A percentile compares a stretch with the other conserved stretches of the same genome.
Conservation (phyloP, 2,888 invertebrate genomes). For the Dryomyza anilis region DNA sequence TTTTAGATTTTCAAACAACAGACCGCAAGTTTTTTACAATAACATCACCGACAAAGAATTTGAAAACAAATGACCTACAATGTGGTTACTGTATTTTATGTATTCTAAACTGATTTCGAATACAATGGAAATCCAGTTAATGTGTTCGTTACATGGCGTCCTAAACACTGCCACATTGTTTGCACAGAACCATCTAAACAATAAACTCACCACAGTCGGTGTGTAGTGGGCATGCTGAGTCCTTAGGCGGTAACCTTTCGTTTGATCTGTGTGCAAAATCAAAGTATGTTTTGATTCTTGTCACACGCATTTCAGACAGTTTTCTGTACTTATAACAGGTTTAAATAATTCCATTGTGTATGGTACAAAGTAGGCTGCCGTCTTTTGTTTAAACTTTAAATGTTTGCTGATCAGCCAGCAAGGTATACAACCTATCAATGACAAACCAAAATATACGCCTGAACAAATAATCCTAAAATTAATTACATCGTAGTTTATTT, state of each 20-base stretch:
- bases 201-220: slow-evolving; percentile 8
- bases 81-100: slow-evolving; percentile 6
- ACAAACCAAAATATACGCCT: no score
- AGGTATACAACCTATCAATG: no score
- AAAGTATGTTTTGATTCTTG: slow-evolving; percentile 19
- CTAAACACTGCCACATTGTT: neutral
- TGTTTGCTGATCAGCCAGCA: no score
- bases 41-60: neutral
- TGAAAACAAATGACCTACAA: slow-evolving; percentile 16
- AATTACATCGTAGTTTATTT: no score
- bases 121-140: neutral
- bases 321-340: no score
- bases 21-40: slow-evolving; percentile 7
- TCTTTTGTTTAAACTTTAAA: no score
- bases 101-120: neutral
- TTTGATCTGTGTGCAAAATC: slow-evolving; percentile 11
- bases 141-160: slow-evolving; percentile 1
- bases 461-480: no score
- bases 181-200: slow-evolving; percentile 28
- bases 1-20: neutral
- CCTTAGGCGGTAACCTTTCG: slow-evolving; percentile 22
- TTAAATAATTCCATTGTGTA: no score
- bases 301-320: no score
- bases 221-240: slow-evolving; percentile 16
- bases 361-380: no score